Conservation (phyloP, 2,797 vertebrate species). For the Betta splendens region DNA sequence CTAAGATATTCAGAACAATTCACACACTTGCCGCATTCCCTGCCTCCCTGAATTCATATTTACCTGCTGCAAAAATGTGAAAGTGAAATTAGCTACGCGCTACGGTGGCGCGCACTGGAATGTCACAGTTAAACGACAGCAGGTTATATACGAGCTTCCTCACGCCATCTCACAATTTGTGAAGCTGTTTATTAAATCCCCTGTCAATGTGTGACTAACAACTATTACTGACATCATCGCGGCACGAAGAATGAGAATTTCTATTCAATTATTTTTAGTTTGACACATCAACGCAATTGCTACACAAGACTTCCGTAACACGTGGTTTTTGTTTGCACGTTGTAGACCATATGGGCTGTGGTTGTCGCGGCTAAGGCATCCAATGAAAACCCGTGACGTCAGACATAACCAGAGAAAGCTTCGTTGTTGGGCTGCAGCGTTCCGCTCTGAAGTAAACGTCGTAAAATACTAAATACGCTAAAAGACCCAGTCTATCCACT, state of each 20-base stretch:
- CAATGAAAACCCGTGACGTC: slow-evolving; percentile 45
- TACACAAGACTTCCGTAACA: slow-evolving; percentile 49
- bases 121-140: too few species aligned
- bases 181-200: background rate
- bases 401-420: background rate
- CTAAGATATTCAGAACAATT: too few species aligned
- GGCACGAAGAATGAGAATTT: background rate
- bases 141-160: background rate
- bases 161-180: background rate
- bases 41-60: slow-evolving; percentile 3
- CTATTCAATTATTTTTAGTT: slow-evolving; percentile 25
- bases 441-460: slow-evolving; percentile 2
- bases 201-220: background rate
- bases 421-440: background rate
- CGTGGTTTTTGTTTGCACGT: slow-evolving; percentile 39
- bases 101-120: too few species aligned
- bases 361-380: background rate
- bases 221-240: too few species aligned
- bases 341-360: slow-evolving; percentile 56
- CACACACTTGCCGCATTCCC: slow-evolving; percentile 45
- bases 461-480: background rate
- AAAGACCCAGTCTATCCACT: slow-evolving; percentile 4
- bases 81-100: slow-evolving; percentile 13
- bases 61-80: background rate
- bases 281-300: slow-evolving; percentile 56